These are phyloP conservation scores for Epinephelus lanceolatus DNA, from an alignment of 2,113 vertebrate genomes.

Conservation along the genomic window DNA sequence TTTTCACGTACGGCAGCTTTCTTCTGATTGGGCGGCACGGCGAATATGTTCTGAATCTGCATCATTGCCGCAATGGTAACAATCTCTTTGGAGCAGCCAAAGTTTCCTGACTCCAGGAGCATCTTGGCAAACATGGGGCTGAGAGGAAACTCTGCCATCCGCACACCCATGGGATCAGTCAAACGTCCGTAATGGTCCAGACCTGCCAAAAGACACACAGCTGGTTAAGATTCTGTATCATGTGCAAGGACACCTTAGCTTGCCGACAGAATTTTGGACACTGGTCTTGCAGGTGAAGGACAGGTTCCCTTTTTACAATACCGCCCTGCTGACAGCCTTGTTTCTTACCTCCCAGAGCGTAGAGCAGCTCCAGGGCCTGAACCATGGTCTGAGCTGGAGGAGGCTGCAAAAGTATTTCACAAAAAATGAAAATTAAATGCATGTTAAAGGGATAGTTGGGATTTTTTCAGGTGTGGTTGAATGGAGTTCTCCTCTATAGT, in stretches of 20 bases:
- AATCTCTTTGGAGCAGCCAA: conserved; percentile 97
- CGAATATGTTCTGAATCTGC: conserved; percentile 98
- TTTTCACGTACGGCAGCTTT: conserved; percentile 89
- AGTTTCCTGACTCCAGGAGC: conserved; percentile 98
- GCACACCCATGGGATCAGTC: conserved; percentile 94
- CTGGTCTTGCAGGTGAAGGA: conserved; percentile 17
- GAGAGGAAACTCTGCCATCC: conserved; percentile 98
- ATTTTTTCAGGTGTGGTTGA: too few relatives aligned
- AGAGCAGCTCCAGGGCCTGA: conserved; percentile 96
- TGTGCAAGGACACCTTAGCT: conserved; percentile 1
- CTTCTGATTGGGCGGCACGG: conserved; percentile 93
- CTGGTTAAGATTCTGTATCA: conserved; percentile 10
- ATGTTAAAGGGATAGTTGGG: not conserved
- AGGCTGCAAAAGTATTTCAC: conserved; percentile 82
- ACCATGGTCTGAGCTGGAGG: conserved; percentile 99
- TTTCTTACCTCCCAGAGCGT: conserved; percentile 94
- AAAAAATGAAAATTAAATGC: not conserved
- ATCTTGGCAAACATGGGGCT: conserved; percentile 99
- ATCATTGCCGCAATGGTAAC: conserved; percentile 98
- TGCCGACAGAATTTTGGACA: conserved; percentile 8
- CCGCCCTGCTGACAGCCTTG: conserved; percentile 3
- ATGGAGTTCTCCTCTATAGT: too few relatives aligned
- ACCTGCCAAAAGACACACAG: conserved; percentile 81
- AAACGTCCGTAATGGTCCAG: conserved; percentile 95
- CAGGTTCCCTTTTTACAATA: not conserved